These are phyloP conservation scores for Allolobophora icterica DNA, from an alignment of 2,888 invertebrate species.

Conservation along the genomic window DNA sequence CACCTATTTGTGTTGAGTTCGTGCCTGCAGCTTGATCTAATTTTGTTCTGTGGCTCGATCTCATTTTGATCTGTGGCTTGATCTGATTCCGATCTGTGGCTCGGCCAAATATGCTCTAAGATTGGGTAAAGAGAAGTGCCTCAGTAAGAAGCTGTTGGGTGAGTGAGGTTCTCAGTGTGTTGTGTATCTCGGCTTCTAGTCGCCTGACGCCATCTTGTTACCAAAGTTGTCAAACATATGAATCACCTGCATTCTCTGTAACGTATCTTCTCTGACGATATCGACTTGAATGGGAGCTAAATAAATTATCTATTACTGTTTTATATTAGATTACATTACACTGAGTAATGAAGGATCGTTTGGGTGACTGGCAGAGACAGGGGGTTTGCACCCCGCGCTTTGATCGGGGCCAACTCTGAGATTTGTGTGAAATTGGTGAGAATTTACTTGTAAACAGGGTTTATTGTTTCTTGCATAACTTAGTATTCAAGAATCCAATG, in stretches of 20 bases:
- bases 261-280: not conserved
- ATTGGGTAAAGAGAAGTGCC: not conserved
- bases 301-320: not conserved
- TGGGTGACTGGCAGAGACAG: not conserved
- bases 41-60: not conserved
- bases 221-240: conserved; percentile 8
- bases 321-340: not conserved
- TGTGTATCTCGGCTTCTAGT: not conserved
- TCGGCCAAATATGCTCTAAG: not conserved
- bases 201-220: not conserved
- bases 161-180: not conserved
- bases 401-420: not conserved
- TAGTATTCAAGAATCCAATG: not conserved
- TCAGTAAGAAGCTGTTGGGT: not conserved
- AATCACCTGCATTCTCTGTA: not conserved
- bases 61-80: not conserved
- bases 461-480: not conserved
- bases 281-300: not conserved
- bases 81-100: no score
- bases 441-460: not conserved
- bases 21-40: not conserved
- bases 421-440: not conserved
- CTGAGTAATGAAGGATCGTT: not conserved
- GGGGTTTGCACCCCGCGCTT: not conserved
- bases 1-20: not conserved